Base-by-base conservation (phyloP, 2,888 invertebrate genomes). In the Galeruca laticollis region DNA sequence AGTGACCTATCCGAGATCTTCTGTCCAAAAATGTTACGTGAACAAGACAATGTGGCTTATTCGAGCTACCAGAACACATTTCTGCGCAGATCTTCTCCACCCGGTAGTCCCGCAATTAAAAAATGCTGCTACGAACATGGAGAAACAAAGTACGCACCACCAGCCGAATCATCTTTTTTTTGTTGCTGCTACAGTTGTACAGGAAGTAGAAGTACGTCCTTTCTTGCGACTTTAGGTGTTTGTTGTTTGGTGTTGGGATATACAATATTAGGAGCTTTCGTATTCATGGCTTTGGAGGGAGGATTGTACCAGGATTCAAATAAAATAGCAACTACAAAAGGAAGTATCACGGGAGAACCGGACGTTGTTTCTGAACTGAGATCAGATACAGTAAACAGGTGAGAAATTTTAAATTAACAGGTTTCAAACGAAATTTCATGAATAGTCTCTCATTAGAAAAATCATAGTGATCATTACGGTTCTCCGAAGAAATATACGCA, bases 221-320 rank as follows among this genome's bases (percentile, higher is more conserved):
- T 94, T 9, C 88, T 95, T 75, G 93, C 94, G 9, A 94, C 95
- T 78, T 88, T 95, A 47, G 95, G 81, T 18, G 90, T 95, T 68
- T 94, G 94, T 84, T 90, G 92, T 76, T 89, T 98, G 66, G 96
- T 98, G 18, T 89, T 98, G 56, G 92, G 93, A 13, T 98, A 98
- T 87, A 96, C 97, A 74, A 90, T 97, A 60, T 89, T 97, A 79
- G 98, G 98, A 13, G 97, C 96, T 26, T 93, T 97, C 81, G 91
- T 96, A 70, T 98, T 98, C 86, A 93, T 94, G 85, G 92, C 93
- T 13, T 87, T 95, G 67, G 95, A 95, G 84, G 94, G 94, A 64
- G 83, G 84, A 9, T 71, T 83, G n/a, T 80, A 82, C 57, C 81
- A 83, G 47, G 59, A 31, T 47, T 15, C 43, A 6, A 90, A 90